phyloP scores from a whole-genome alignment of 2,797 vertebrate species.

The Coilia nasus region DNA sequence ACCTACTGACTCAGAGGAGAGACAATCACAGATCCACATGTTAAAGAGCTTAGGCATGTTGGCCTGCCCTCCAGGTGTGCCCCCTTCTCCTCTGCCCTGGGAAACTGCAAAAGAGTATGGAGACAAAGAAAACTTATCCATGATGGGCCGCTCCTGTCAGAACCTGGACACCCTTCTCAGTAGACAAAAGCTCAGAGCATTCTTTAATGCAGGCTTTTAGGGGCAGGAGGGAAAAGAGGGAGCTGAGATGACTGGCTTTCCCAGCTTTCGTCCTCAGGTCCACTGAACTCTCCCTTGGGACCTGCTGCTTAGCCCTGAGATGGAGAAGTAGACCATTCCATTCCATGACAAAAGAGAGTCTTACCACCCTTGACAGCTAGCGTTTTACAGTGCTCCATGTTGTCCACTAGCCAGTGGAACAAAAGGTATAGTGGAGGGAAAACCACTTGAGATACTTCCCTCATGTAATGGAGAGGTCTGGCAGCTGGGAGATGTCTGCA shows the following conservation, averaged over 20 bases:
- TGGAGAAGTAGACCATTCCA: background rate
- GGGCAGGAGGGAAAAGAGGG: background rate
- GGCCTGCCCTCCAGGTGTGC: background rate
- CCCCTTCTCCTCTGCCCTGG: background rate
- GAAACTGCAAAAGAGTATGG: background rate
- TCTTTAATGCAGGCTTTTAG: background rate
- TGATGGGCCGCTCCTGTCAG: background rate
- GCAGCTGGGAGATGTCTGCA: constrained; percentile 41
- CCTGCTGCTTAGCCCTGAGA: background rate
- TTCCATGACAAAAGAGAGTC: constrained; percentile 28
- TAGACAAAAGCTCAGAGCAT: background rate
- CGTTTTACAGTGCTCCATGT: background rate
- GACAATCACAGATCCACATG: constrained; percentile 41
- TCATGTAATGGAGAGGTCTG: constrained; percentile 36
- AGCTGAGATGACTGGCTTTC: background rate
- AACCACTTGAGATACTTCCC: background rate
- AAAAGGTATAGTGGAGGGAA: background rate
- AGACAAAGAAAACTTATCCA: background rate
- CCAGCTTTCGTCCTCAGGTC: background rate
- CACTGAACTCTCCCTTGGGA: background rate
- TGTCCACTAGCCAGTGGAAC: background rate
- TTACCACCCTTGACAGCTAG: constrained; percentile 1
- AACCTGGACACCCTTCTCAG: background rate
- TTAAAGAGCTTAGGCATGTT: constrained; percentile 27
- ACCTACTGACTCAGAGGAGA: constrained; percentile 31